Conservation (phyloP, 92 coral and sea anemone species). For the Umimayanthus chanpuru region DNA sequence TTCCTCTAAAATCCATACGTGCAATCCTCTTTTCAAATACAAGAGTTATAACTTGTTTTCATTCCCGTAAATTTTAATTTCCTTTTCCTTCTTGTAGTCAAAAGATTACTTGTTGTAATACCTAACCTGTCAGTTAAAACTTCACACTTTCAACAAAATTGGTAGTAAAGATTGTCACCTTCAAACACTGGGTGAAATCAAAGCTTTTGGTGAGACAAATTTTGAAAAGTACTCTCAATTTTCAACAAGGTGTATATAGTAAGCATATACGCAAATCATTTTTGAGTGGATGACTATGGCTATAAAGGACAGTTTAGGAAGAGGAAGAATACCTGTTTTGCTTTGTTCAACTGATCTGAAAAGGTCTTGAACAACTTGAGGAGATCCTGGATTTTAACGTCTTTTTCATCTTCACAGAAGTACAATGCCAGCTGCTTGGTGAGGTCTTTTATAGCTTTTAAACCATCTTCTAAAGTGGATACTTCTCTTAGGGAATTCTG, state of each 20-base stretch:
- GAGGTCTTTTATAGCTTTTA: constrained; percentile 67
- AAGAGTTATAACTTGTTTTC: too few species aligned
- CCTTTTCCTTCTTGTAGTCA: too few species aligned
- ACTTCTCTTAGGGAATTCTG: constrained; percentile 77
- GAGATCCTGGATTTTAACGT: constrained; percentile 84
- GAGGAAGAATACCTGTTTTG: constrained; percentile 73
- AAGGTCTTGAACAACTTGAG: constrained; percentile 84
- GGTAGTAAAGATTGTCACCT: too few species aligned
- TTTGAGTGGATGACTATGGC: background rate
- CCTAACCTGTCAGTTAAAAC: too few species aligned
- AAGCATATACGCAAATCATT: background rate
- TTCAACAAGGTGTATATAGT: background rate
- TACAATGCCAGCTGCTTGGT: constrained; percentile 79
- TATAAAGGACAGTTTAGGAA: background rate
- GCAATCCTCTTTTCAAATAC: too few species aligned
- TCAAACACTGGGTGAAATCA: too few species aligned
- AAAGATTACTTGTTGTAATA: too few species aligned
- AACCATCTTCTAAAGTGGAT: constrained; percentile 69
- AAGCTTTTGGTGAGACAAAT: too few species aligned
- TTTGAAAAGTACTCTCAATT: too few species aligned
- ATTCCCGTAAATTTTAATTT: too few species aligned
- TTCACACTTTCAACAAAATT: too few species aligned
- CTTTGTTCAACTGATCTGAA: constrained; percentile 83
- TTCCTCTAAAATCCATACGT: too few species aligned
- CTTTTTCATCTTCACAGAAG: constrained; percentile 96